Base-by-base conservation (phyloP, 2,888 invertebrate species). In the Tachina grossa region DNA sequence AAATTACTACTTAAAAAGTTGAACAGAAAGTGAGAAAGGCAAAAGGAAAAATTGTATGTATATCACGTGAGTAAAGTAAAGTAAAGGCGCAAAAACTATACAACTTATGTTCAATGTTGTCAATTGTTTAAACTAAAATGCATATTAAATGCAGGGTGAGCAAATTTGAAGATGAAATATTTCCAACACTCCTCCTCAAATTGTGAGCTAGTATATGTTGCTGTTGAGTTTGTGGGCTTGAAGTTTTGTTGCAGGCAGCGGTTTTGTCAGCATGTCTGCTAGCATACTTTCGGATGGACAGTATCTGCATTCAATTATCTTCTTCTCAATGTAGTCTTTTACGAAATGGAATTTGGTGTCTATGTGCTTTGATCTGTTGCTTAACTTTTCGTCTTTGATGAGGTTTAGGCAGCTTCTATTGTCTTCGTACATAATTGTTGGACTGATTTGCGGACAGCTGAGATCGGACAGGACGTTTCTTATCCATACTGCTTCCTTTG, bases 341-440 rank as follows among this genome's bases (percentile, higher is more conserved):
- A 22, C 22, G 22, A 22, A 22, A 22, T 22, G 22, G 22, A 22
- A 2, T 22, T 22, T 22, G 22, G 22, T 22, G 22, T 22, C 22
- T 1, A 22, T 22, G 22, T 22, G 22, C 22, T 22, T 22, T 22
- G 22, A 22, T 22, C 22, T 22, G 22, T 22, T 22, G 2, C 22
- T 22, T 22, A 22, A 22, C 22, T 22, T 22, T 22, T 22, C 22
- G 22, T 22, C 22, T 22, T 2, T 22, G 22, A 77, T 66, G 5
- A 83, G 11, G n/a, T 59, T 83, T n/a, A 83, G 11, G 10, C 66
- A 65, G 31, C 74, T 78, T 61, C 43, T 72, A 13, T 79, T 79
- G 53, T 79, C 68, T 19, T 83, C 78, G 13, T n/a, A 74, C 13
- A 79, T 78, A 11, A n/a, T 43, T 11, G 72, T 68, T 45, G 77